Percentiles rank a stretch among this genome's conserved stretches.
Evolutionary conservation across 1,140 invertebrate genomes (phyloP).

Genomic region (Brachionus asplanchnoidis): DNA sequence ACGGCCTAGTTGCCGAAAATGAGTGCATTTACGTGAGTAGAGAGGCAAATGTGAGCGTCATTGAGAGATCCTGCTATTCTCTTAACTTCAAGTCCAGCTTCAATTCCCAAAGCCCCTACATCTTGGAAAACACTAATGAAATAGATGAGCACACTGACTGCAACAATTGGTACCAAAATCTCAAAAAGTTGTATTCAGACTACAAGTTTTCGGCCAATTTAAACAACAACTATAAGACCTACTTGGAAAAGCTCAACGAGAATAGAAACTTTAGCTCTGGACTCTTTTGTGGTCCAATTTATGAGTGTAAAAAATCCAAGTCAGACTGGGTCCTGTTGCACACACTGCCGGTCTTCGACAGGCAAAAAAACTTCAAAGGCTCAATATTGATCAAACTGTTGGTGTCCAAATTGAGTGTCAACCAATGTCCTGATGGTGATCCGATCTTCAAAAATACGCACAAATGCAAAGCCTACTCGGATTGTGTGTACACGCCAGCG

Average conservation of each 20-base stretch:
- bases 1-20: neutral
- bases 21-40: neutral
- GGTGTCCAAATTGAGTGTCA: slow-evolving; percentile 1
- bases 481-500: neutral
- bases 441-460: slow-evolving; percentile 7
- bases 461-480: neutral
- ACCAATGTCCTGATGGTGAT: slow-evolving; percentile 33
- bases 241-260: neutral
- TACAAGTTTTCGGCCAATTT: neutral
- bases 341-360: neutral
- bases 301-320: neutral
- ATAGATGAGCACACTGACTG: neutral
- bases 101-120: neutral
- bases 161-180: neutral
- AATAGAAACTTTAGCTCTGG: neutral
- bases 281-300: slow-evolving; percentile 2
- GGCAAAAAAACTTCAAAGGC: neutral
- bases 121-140: neutral
- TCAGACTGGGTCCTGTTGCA: neutral
- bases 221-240: neutral
- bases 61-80: neutral
- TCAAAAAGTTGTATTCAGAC: neutral
- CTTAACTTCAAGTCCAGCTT: neutral
- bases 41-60: neutral
- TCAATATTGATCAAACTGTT: slow-evolving; percentile 1